These are phyloP conservation scores for Malurus melanocephalus DNA, from an alignment of 2,113 vertebrate genomes.

Conservation along the genomic window DNA sequence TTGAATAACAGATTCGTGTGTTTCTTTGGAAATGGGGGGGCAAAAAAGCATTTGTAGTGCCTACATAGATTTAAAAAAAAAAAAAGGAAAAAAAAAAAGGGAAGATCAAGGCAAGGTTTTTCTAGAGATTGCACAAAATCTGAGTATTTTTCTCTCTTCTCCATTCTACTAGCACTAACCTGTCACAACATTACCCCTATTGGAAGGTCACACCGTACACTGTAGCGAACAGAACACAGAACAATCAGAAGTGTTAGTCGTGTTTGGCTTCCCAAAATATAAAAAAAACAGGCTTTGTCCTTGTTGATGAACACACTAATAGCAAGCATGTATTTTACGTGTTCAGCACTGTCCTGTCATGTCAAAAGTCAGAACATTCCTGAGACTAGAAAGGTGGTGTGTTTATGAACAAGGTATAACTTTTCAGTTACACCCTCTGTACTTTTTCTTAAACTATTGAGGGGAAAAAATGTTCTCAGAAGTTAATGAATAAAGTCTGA, in stretches of 20 bases:
- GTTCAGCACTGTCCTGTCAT: neutral
- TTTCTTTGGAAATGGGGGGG: neutral
- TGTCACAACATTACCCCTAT: neutral
- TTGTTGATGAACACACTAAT: neutral
- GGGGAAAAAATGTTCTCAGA: neutral
- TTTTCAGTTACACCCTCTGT: neutral
- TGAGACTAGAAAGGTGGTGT: neutral
- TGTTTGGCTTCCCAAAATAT: neutral
- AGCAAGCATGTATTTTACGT: neutral
- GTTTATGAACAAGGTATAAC: neutral
- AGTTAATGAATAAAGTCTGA: neutral
- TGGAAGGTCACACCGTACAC: neutral
- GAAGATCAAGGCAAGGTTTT: neutral
- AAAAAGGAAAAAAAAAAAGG: fast-evolving
- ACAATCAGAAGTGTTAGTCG: fast-evolving
- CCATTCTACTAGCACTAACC: neutral
- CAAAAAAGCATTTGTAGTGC: neutral
- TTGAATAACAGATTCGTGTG: neutral
- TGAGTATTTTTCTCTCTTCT: neutral
- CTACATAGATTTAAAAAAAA: neutral
- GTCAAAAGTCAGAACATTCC: neutral
- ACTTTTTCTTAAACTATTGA: neutral
- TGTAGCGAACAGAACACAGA: neutral
- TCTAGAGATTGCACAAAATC: neutral
- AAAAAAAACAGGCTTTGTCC: neutral